Base-by-base conservation (phyloP, 1,140 invertebrate species). In the Drosophila setifemur region DNA sequence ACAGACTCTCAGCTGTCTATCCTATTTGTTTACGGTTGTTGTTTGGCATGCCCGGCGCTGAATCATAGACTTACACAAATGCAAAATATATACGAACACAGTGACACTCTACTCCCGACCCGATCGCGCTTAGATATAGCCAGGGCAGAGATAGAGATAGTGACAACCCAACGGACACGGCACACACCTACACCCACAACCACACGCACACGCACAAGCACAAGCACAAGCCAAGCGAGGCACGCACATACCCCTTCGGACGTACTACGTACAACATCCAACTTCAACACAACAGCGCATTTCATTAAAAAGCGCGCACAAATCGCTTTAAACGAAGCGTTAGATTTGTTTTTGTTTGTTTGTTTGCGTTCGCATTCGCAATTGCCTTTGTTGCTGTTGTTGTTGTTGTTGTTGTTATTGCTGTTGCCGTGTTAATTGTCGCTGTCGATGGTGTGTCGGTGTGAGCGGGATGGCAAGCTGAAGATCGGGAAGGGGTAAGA, bases 111-210 rank as follows among this genome's bases (percentile, higher is more conserved):
- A 35, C 61, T 44, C 55, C 33, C 14, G 31, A 39, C 33, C 63
- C 73, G 63, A 73, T 78, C 79, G 70, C 61, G 57, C 70, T 37
- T 29, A 85, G 73, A 82, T 81, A 82, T 79, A 48, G 44, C 64
- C 68, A 44, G 21, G 48, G 73, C 50, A 82, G 66, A 55, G 71
- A 73, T 66, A 63, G 63, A 73, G 74, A 83, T 85, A 85, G 78
- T 82, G 74, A 72, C 74, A 78, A 48, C 33, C 74, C 68, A 77
- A 76, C 74, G 74, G 70, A 68, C 61, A 73, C 69, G 61, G 58
- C 21, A 29, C 18, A 37, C 14, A 9, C 42, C 33, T 21, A 63
- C 39, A 33, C 43, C 29, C 21, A 33, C 33, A 39, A 40, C 48
- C n/a, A 40, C 52, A 70, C 48, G 49, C 40, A 39, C 25, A 48